phyloP scores from a whole-genome alignment of 2,113 vertebrate species.

The Macquaria australasica region DNA sequence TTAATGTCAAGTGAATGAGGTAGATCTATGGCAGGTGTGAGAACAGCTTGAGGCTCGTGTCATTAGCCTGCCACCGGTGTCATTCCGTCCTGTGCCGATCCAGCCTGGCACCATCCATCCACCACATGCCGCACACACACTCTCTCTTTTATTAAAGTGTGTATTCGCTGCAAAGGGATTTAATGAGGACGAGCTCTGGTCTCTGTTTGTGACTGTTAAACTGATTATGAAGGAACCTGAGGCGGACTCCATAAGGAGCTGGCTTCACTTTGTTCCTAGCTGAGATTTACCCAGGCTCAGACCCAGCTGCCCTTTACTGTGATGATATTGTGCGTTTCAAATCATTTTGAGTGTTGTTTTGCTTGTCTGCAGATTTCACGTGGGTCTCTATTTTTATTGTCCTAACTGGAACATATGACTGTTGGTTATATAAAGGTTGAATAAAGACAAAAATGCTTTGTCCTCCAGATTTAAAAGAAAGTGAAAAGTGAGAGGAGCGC shows the following conservation, averaged over 20 bases:
- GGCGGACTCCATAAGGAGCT: conserved; percentile 11
- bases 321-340: conserved; percentile 1
- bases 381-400: not conserved
- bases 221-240: conserved; percentile 53
- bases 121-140: conserved; percentile 58
- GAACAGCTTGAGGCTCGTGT: conserved; percentile 80
- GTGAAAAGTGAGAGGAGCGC: conserved; percentile 32
- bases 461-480: conserved; percentile 23
- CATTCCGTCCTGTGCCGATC: conserved; percentile 65
- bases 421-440: not conserved
- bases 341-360: not conserved
- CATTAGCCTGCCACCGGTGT: conserved; percentile 77
- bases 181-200: conserved; percentile 9
- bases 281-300: not conserved
- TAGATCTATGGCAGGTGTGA: conserved; percentile 77
- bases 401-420: not conserved
- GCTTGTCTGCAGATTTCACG: not conserved
- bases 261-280: conserved; percentile 23
- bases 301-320: not conserved
- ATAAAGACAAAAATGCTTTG: not conserved
- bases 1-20: conserved; percentile 73
- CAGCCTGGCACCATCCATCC: conserved; percentile 67
- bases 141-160: conserved; percentile 54
- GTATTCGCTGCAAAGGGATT: conserved; percentile 45
- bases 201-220: conserved; percentile 45